Base-by-base conservation (phyloP, 2,888 invertebrate species). In the Sylvicola fuscatus region DNA sequence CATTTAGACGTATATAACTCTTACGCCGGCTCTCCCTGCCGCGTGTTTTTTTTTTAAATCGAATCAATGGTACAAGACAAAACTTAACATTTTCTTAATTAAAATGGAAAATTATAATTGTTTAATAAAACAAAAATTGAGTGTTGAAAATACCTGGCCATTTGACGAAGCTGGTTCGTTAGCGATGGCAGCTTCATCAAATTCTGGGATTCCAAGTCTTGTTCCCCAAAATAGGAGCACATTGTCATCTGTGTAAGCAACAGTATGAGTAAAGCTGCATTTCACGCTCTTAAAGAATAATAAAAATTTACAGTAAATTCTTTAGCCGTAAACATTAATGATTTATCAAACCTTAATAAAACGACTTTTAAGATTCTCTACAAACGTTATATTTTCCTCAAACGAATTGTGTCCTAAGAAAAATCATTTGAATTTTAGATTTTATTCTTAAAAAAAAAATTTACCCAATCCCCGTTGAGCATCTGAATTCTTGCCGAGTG, bases 211-310 rank as follows among this genome's bases (percentile, higher is more conserved):
- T 10, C 58, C 59, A 44, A 60, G 59, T 12, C 60, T 54, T 4
- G 66, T 65, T 14, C 79, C 79, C 76, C 78, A 79, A 47, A 76
- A 70, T 43, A 71, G 69, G 7, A 79, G 54, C 15, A 71, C 67
- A 49, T 76, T 73, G 42, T 73, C 68, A 29, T 65, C 58, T 2
- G 74, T 73, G 3, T 65, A 65, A 7, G 68, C 70, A n/a, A 73
- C 58, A 1, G 74, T 72, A 49, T 68, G 76, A 14, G 68, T 67
- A 16, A 68, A 65, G 11, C 72, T 75, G 51, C 73, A 74, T 42
- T 65, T 61, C 8, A 71, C 64, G 49, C 62, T 65, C 73, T 76
- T 49, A 27, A 49, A 45, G 33, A n/a, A 41, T 15, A 16, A 8
- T 32, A n/a, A 8, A 28, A 35, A 36, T 29, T 27, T 33, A n/a